These are phyloP conservation scores for Drosophila guanche DNA, from an alignment of 1,140 invertebrate species.

Conservation along the genomic window DNA sequence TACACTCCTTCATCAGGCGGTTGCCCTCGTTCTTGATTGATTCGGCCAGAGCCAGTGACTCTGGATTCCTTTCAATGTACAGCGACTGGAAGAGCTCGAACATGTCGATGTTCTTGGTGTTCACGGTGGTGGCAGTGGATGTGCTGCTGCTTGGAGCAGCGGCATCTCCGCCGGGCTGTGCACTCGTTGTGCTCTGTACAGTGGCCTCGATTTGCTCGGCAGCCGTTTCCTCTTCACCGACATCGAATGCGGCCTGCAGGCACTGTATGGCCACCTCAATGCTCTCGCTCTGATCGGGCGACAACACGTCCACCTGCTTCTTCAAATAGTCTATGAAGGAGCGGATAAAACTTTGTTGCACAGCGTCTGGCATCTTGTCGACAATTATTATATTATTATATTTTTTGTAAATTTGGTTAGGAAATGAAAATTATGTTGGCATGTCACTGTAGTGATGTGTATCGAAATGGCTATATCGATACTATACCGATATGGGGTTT, in stretches of 20 bases:
- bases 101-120: conserved; percentile 83
- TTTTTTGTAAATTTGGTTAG: conserved; percentile 5
- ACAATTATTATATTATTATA: neutral
- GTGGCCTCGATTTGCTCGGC: conserved; percentile 28
- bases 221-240: conserved; percentile 75
- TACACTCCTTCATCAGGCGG: conserved; percentile 91
- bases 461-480: no score
- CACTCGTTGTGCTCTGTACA: conserved; percentile 31
- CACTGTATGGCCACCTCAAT: conserved; percentile 91
- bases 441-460: no score
- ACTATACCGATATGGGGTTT: no score
- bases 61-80: conserved; percentile 83
- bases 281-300: conserved; percentile 90
- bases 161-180: conserved; percentile 20
- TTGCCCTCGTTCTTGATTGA: conserved; percentile 93
- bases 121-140: conserved; percentile 44
- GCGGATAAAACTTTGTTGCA: conserved; percentile 75
- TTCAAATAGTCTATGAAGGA: conserved; percentile 78
- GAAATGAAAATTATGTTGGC: conserved; percentile 1
- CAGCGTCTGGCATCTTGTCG: conserved; percentile 67
- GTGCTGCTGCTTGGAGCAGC: conserved; percentile 52
- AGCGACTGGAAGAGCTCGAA: conserved; percentile 84
- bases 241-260: conserved; percentile 91
- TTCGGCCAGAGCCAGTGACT: conserved; percentile 88
- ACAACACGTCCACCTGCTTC: conserved; percentile 69